A percentile compares a stretch with the other conserved stretches of the same genome.
phyloP scores from a whole-genome alignment of 1,140 invertebrate species.

The Polyergus mexicanus region DNA sequence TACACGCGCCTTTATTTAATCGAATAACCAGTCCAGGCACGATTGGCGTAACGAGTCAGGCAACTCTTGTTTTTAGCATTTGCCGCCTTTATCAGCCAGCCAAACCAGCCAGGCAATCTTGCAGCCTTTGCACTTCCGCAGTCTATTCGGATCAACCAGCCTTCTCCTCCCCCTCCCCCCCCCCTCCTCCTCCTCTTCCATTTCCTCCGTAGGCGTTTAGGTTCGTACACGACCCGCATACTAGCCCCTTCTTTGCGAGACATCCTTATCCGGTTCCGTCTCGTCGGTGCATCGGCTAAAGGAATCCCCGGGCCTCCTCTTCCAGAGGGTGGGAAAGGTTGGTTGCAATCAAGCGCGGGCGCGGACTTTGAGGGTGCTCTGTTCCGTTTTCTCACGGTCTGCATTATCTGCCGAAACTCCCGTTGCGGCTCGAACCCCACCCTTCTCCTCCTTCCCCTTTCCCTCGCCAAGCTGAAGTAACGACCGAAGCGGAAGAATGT shows the following conservation, averaged over 20 bases:
- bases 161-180: neutral
- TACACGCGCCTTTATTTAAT: conserved; percentile 2
- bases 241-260: conserved; percentile 59
- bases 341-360: conserved; percentile 73
- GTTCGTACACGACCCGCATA: conserved; percentile 74
- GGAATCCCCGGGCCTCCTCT: conserved; percentile 59
- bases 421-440: conserved; percentile 58
- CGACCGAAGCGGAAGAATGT: conserved; percentile 54
- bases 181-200: neutral
- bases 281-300: conserved; percentile 65
- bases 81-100: conserved; percentile 15
- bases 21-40: conserved; percentile 60
- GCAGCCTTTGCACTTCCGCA: conserved; percentile 59
- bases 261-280: conserved; percentile 54
- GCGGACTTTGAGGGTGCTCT: conserved; percentile 62
- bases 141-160: conserved; percentile 23
- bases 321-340: conserved; percentile 67
- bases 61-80: conserved; percentile 66
- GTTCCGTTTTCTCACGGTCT: conserved; percentile 72
- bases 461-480: conserved; percentile 49
- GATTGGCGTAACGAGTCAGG: conserved; percentile 65
- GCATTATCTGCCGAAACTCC: conserved; percentile 70
- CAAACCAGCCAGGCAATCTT: conserved; percentile 25
- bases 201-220: conserved; percentile 32
- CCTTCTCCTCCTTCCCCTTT: neutral